Conservation (phyloP, 2,113 vertebrate genomes). For the Scytalopus superciliaris region DNA sequence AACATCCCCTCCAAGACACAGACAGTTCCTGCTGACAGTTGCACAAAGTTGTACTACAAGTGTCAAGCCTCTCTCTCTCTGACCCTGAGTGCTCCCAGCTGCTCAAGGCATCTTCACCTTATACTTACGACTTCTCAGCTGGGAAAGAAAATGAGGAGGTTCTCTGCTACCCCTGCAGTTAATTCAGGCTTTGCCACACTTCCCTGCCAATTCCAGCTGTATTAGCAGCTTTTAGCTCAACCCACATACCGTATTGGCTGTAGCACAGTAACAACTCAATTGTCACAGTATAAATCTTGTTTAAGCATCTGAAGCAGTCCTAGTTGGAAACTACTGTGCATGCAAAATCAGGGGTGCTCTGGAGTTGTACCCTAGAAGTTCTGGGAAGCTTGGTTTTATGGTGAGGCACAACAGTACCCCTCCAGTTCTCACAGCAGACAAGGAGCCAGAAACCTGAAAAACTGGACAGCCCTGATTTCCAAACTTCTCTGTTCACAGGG, state of each 20-base stretch:
- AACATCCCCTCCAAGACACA: not conserved
- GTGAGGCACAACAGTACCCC: not conserved
- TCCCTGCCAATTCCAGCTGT: not conserved
- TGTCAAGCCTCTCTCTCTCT: not conserved
- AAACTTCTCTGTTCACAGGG: not conserved
- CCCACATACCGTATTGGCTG: not conserved
- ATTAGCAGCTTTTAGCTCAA: constrained; percentile 27
- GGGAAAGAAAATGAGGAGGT: not conserved
- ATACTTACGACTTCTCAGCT: not conserved
- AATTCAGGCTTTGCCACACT: not conserved
- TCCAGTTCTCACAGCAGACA: not conserved
- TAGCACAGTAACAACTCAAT: not conserved
- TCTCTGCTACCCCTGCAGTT: not conserved
- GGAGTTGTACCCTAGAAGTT: not conserved
- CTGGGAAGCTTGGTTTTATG: not conserved
- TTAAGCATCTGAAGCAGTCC: not conserved
- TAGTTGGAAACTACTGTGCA: not conserved
- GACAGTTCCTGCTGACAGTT: not conserved
- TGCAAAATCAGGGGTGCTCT: not conserved
- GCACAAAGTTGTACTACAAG: not conserved
- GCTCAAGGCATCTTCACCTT: not conserved
- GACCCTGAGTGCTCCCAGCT: not conserved
- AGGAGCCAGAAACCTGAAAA: not conserved
- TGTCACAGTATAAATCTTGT: not conserved
- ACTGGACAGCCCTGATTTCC: rapidly evolving